phyloP scores from a whole-genome alignment of 1,140 invertebrate species.

The Drosophila rufa region DNA sequence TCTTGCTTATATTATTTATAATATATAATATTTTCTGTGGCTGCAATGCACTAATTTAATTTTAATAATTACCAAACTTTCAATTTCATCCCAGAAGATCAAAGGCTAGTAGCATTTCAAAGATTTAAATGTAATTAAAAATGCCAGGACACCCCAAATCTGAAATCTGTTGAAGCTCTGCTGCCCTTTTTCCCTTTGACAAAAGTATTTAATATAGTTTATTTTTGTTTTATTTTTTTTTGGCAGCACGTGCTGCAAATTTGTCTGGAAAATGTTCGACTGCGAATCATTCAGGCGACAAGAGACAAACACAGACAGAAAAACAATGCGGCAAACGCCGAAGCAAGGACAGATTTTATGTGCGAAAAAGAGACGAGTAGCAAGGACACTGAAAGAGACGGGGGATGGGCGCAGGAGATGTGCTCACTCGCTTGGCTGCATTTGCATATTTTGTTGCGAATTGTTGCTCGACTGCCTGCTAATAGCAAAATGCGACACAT shows the following conservation, averaged over 20 bases:
- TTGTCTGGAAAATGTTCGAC: conserved; percentile 64
- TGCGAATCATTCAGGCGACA: conserved; percentile 73
- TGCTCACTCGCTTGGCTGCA: conserved; percentile 70
- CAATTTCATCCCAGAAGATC: neutral
- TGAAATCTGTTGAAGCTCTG: neutral
- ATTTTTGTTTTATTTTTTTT: conserved; percentile 23
- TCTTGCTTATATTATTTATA: neutral
- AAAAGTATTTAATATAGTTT: conserved; percentile 24
- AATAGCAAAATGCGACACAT: conserved; percentile 79
- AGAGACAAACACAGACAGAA: conserved; percentile 70
- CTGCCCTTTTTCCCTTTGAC: conserved; percentile 5
- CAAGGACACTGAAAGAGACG: neutral
- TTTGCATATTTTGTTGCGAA: conserved; percentile 80
- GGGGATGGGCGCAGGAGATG: neutral
- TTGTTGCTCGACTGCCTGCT: conserved; percentile 74
- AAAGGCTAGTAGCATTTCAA: neutral
- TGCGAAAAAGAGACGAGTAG: conserved; percentile 1
- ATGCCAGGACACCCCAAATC: neutral
- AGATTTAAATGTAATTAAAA: conserved; percentile 14
- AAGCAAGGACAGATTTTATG: conserved; percentile 31
- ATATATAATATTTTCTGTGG: neutral
- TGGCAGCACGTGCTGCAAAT: conserved; percentile 71
- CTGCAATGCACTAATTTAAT: neutral
- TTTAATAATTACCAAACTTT: neutral
- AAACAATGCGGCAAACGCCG: conserved; percentile 71